Conservation (phyloP, 2,888 invertebrate genomes). For the Ophion costatus region DNA sequence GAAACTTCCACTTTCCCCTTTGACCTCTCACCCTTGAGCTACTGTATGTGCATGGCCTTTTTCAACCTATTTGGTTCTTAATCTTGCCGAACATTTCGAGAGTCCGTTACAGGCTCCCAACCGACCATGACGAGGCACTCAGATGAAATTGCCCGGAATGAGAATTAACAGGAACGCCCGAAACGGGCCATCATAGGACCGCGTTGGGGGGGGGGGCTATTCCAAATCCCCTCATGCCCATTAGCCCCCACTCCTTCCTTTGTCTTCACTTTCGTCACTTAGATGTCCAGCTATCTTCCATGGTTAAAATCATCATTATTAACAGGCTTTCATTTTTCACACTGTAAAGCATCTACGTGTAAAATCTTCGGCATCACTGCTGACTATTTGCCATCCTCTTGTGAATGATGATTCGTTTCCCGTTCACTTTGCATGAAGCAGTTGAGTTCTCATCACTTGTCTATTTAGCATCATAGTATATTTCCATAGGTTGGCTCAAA, state of each 20-base stretch:
- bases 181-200: conserved; percentile 39
- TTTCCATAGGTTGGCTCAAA: background rate
- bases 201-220: conserved; percentile 26
- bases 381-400: background rate
- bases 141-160: conserved; percentile 53
- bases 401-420: background rate
- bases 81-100: conserved; percentile 36
- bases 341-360: background rate
- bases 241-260: background rate
- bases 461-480: background rate
- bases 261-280: conserved; percentile 8
- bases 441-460: background rate
- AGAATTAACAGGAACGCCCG: conserved; percentile 49
- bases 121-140: conserved; percentile 19
- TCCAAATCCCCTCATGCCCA: background rate
- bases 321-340: background rate
- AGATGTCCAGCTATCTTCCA: conserved; percentile 4
- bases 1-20: background rate
- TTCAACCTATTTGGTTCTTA: conserved; percentile 21
- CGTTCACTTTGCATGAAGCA: background rate
- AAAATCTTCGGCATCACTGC: background rate
- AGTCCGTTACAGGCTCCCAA: conserved; percentile 18
- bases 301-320: background rate
- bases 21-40: background rate
- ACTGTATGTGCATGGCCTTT: background rate